Conservation (phyloP, 1,140 invertebrate species). For the Bradynema listronoti region DNA sequence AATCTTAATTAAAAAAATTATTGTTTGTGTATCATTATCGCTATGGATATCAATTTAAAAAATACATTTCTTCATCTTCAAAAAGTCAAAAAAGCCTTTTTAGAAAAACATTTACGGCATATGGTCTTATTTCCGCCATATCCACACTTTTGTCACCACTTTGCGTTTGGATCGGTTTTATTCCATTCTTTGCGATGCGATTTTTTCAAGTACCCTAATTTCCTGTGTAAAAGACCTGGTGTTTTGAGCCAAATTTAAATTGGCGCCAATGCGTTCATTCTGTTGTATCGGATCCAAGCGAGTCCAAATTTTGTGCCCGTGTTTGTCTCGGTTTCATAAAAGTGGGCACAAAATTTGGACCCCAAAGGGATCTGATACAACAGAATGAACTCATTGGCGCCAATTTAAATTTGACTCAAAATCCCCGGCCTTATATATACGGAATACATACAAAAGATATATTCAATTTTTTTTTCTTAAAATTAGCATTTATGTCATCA, state of each 20-base stretch:
- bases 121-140: constrained; percentile 50
- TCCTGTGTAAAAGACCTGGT: not conserved
- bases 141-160: constrained; percentile 46
- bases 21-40: not conserved
- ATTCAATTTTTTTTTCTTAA: no score
- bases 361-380: not conserved
- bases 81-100: no score
- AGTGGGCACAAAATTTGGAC: not conserved
- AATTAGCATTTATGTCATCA: no score
- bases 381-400: no score
- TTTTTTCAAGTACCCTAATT: not conserved
- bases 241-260: no score
- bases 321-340: constrained; percentile 1
- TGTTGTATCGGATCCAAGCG: no score
- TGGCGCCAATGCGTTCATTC: no score
- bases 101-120: constrained; percentile 34
- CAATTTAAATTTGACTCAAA: no score
- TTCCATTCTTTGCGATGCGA: constrained; percentile 5
- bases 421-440: no score
- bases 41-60: no score
- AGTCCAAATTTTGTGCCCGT: not conserved
- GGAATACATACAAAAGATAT: no score
- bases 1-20: not conserved
- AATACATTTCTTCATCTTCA: no score
- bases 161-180: constrained; percentile 21